Conservation (phyloP, 2,113 vertebrate species). For the Gadus macrocephalus region DNA sequence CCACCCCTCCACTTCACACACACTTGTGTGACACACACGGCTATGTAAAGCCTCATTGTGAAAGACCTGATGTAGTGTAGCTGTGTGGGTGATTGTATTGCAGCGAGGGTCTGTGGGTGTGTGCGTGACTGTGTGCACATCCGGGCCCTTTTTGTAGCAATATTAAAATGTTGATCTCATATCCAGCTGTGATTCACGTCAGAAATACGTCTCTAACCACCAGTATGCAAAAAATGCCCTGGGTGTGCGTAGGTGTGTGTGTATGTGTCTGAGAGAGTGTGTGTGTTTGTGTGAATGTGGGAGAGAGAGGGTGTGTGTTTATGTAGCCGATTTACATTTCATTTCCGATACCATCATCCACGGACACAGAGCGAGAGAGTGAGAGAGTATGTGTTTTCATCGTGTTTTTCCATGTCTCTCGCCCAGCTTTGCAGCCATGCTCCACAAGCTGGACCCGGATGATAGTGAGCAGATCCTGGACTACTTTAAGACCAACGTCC, state of each 20-base stretch:
- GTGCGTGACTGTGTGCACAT: neutral
- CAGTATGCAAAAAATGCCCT: constrained; percentile 18
- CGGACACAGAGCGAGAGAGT: no score
- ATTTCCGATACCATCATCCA: neutral
- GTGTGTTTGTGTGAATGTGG: neutral
- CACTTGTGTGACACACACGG: neutral
- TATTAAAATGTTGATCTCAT: constrained; percentile 1
- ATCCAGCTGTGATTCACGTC: constrained; percentile 6
- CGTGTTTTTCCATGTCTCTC: constrained; percentile 1
- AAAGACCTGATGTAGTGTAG: neutral
- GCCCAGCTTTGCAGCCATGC: constrained; percentile 34
- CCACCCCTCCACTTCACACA: neutral
- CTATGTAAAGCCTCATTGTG: neutral
- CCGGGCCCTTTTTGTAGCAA: neutral
- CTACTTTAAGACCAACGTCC: constrained; percentile 85
- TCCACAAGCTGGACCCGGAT: constrained; percentile 80
- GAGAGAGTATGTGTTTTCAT: neutral
- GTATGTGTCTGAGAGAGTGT: neutral
- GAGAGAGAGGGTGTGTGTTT: neutral
- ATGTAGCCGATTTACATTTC: neutral
- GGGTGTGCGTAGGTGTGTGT: constrained; percentile 2
- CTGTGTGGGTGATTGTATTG: constrained; percentile 5
- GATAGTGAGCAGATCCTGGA: constrained; percentile 88
- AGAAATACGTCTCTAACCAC: constrained; percentile 4
- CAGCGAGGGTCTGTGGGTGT: neutral